Evolutionary conservation across 2,888 invertebrate species (phyloP).

Genomic region (Pristionchus japonicus): DNA sequence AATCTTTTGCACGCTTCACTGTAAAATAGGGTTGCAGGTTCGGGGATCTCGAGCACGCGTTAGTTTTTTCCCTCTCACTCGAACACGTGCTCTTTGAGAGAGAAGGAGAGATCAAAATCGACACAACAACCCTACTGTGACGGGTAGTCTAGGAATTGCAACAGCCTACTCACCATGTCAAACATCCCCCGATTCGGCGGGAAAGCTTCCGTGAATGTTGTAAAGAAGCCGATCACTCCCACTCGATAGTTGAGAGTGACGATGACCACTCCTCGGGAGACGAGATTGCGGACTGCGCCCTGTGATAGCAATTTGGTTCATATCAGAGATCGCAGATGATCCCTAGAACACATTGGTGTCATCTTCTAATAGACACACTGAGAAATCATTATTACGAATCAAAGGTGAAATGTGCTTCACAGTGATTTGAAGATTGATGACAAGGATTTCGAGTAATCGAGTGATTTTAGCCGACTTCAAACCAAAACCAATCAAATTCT

Average conservation of each 20-base stretch:
- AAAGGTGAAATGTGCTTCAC: neutral
- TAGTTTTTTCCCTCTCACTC: too few species aligned
- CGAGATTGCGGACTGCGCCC: conserved; percentile 3
- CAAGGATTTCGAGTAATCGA: neutral
- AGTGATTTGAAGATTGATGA: neutral
- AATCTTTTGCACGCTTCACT: too few species aligned
- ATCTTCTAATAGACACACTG: too few species aligned
- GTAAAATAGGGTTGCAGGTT: too few species aligned
- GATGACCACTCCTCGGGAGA: neutral
- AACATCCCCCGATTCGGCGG: conserved; percentile 27
- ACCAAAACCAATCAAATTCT: neutral
- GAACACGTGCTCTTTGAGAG: too few species aligned
- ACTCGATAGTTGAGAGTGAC: conserved; percentile 18
- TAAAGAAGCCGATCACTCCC: conserved; percentile 35
- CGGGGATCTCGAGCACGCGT: too few species aligned
- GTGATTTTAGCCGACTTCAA: neutral
- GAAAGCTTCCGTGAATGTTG: conserved; percentile 21
- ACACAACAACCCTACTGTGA: too few species aligned
- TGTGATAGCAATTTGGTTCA: neutral
- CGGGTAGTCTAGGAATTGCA: too few species aligned
- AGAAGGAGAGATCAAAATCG: too few species aligned
- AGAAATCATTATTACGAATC: too few species aligned
- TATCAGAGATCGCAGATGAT: neutral
- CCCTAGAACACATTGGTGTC: neutral
- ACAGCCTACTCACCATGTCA: conserved; percentile 8